These are phyloP conservation scores for Aleiodes leptofemur DNA, from an alignment of 2,888 invertebrate genomes.

Conservation along the genomic window DNA sequence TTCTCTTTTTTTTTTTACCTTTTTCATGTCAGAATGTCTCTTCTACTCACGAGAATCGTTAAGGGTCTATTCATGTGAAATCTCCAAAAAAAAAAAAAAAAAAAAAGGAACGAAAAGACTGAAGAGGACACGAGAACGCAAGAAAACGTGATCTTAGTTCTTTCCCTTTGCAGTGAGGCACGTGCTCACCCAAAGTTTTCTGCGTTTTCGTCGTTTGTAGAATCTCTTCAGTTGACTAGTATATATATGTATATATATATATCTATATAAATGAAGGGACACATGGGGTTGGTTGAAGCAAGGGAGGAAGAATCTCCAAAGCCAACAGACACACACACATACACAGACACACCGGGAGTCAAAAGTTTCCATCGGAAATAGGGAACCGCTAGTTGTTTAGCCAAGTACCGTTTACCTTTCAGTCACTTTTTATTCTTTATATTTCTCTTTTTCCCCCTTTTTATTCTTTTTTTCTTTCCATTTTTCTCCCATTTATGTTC, in stretches of 20 bases:
- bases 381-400: slow-evolving; percentile 30
- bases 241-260: slow-evolving; percentile 36
- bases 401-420: slow-evolving; percentile 38
- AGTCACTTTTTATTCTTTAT: slow-evolving; percentile 20
- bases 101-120: slow-evolving; percentile 11
- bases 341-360: slow-evolving; percentile 12
- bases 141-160: slow-evolving; percentile 31
- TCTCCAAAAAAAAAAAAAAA: slow-evolving; percentile 16
- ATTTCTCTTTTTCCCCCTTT: background rate
- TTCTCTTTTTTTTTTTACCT: background rate
- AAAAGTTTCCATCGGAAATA: slow-evolving; percentile 44
- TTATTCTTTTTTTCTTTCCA: background rate
- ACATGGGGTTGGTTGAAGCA: background rate
- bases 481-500: slow-evolving; percentile 1
- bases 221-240: slow-evolving; percentile 35
- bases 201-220: slow-evolving; percentile 37
- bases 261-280: slow-evolving; percentile 35
- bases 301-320: slow-evolving; percentile 19
- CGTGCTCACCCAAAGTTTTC: slow-evolving; percentile 42
- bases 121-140: slow-evolving; percentile 31
- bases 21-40: slow-evolving; percentile 27
- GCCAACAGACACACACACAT: slow-evolving; percentile 7
- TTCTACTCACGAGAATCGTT: slow-evolving; percentile 50
- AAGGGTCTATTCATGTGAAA: slow-evolving; percentile 55
- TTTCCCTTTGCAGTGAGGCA: slow-evolving; percentile 32